These are phyloP conservation scores for Meriones psammophilus DNA, from an alignment of 2,797 vertebrate genomes.

Conservation along the genomic window DNA sequence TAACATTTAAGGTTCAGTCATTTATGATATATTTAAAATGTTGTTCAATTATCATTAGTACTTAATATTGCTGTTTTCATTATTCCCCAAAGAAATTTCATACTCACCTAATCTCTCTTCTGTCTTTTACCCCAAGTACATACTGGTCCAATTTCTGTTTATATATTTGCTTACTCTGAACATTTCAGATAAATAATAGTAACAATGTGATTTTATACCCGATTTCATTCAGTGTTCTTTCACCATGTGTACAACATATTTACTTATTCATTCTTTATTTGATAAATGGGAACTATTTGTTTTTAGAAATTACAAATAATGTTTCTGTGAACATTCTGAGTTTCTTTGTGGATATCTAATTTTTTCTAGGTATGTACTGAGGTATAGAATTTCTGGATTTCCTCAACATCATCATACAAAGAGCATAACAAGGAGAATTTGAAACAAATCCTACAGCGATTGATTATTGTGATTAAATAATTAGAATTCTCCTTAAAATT, in stretches of 20 bases:
- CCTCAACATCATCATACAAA: background rate
- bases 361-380: background rate
- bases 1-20: background rate
- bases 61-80: background rate
- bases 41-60: background rate
- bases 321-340: background rate
- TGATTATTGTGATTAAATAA: constrained; percentile 63
- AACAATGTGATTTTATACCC: background rate
- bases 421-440: constrained; percentile 60
- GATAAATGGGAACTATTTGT: background rate
- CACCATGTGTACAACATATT: background rate
- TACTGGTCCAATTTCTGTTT: background rate
- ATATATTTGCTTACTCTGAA: background rate
- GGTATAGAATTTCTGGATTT: background rate
- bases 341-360: background rate
- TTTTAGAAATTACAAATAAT: background rate
- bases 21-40: constrained; percentile 5
- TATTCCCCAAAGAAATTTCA: background rate
- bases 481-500: constrained; percentile 47
- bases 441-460: constrained; percentile 42
- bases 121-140: background rate
- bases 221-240: background rate
- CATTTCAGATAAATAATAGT: constrained; percentile 1
- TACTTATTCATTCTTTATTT: background rate
- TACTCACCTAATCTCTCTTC: background rate